phyloP scores from a whole-genome alignment of 2,797 vertebrate species.

The Falco peregrinus region DNA sequence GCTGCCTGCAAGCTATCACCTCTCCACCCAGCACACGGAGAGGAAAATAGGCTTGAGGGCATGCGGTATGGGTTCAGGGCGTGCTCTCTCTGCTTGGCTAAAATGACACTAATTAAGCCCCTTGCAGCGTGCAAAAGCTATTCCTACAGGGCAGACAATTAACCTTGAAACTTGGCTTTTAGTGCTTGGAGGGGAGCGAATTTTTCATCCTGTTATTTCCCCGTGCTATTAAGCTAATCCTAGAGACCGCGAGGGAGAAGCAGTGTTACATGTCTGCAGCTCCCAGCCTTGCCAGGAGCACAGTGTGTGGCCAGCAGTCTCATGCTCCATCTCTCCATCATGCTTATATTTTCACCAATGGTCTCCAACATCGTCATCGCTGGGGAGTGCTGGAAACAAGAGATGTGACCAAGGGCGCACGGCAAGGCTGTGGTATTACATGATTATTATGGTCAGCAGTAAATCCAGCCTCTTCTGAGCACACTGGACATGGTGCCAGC shows the following conservation, averaged over 20 bases:
- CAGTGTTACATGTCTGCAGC: background rate
- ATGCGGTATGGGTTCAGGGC: background rate
- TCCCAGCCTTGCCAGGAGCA: constrained; percentile 29
- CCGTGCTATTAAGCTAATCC: constrained; percentile 42
- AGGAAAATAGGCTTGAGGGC: constrained; percentile 27
- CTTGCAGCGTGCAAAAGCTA: constrained; percentile 33
- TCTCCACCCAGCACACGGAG: background rate
- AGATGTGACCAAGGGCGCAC: background rate
- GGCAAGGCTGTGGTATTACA: background rate
- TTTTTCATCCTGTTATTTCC: constrained; percentile 63
- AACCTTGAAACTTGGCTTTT: constrained; percentile 67
- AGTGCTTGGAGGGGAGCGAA: constrained; percentile 47
- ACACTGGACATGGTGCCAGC: background rate
- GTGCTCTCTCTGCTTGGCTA: constrained; percentile 38
- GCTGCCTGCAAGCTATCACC: constrained; percentile 37
- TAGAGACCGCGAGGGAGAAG: constrained; percentile 7
- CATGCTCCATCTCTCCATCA: background rate
- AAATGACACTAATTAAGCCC: constrained; percentile 65
- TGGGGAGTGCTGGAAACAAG: rapidly evolving
- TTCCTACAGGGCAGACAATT: constrained; percentile 59
- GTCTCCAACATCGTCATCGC: background rate
- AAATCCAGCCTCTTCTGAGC: background rate
- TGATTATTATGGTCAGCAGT: background rate
- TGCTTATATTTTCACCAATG: rapidly evolving
- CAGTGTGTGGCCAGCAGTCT: constrained; percentile 2